Evolutionary conservation across 2,113 vertebrate species (phyloP).

Genomic region (Halcyon malimbica): DNA sequence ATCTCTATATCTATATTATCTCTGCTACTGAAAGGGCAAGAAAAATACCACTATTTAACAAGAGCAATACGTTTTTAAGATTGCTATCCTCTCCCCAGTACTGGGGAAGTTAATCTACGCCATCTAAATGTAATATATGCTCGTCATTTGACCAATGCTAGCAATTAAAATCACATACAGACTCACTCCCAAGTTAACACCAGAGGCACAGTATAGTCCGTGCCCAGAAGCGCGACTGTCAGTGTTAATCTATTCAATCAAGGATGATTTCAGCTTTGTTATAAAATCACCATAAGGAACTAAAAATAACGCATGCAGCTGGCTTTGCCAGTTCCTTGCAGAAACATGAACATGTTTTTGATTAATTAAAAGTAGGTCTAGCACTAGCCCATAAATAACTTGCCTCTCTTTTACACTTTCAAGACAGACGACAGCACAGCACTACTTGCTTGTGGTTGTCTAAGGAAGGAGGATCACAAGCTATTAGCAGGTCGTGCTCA

Average conservation of each 20-base stretch:
- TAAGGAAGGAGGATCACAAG: not conserved
- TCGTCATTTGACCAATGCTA: not conserved
- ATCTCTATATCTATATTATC: not conserved
- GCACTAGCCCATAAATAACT: not conserved
- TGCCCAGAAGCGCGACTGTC: not conserved
- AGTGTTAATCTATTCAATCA: not conserved
- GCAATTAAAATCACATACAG: not conserved
- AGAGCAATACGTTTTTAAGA: not conserved
- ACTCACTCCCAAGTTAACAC: not conserved
- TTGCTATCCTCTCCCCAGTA: not conserved
- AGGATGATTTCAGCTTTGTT: not conserved
- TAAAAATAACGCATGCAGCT: slow-evolving; percentile 5
- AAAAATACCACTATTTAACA: slow-evolving; percentile 1
- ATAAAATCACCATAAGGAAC: not conserved
- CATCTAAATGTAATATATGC: not conserved
- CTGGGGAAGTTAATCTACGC: not conserved
- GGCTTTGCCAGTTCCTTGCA: slow-evolving; percentile 1
- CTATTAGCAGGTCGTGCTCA: not conserved
- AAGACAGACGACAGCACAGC: not conserved
- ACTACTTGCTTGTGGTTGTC: not conserved
- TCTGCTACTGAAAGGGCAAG: not conserved
- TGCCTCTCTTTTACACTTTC: not conserved
- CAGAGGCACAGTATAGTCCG: not conserved
- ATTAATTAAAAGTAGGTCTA: not conserved
- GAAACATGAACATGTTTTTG: not conserved